Percentiles rank a stretch among this genome's conserved stretches.
Evolutionary conservation across 2,113 vertebrate genomes (phyloP).

Genomic region (Salminus brasiliensis): DNA sequence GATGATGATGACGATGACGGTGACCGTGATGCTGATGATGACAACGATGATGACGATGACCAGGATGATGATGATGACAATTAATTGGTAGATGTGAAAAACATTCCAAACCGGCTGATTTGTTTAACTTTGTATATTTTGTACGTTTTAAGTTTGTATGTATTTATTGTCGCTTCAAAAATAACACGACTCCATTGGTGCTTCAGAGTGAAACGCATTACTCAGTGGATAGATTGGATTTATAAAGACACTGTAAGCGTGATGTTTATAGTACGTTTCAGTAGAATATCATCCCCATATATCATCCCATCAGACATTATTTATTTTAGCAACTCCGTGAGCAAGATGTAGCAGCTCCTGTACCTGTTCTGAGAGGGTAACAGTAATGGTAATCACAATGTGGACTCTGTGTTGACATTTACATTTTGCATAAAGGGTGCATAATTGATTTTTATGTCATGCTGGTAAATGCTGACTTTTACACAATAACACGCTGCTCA

Average conservation of each 20-base stretch:
- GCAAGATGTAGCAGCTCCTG: neutral
- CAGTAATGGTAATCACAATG: conserved; percentile 1
- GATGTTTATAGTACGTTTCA: neutral
- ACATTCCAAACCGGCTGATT: neutral
- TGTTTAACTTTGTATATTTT: neutral
- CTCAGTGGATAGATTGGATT: neutral
- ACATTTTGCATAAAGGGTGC: neutral
- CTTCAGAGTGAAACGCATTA: neutral
- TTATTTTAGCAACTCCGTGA: neutral
- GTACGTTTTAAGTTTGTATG: conserved; percentile 9
- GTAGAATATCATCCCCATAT: neutral
- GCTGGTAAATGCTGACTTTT: neutral
- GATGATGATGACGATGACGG: conserved; percentile 71
- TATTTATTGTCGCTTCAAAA: neutral
- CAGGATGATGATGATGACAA: conserved; percentile 51
- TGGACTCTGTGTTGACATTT: neutral
- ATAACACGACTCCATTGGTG: conserved; percentile 11
- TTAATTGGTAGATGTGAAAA: neutral
- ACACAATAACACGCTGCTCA: neutral
- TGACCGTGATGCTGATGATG: conserved; percentile 56
- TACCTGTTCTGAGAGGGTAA: neutral
- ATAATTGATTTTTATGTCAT: neutral
- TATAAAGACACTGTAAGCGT: neutral
- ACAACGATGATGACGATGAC: conserved; percentile 56
- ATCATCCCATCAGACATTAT: neutral